Evolutionary conservation across 2,797 vertebrate species (phyloP).

Genomic region (Miichthys miiuy): DNA sequence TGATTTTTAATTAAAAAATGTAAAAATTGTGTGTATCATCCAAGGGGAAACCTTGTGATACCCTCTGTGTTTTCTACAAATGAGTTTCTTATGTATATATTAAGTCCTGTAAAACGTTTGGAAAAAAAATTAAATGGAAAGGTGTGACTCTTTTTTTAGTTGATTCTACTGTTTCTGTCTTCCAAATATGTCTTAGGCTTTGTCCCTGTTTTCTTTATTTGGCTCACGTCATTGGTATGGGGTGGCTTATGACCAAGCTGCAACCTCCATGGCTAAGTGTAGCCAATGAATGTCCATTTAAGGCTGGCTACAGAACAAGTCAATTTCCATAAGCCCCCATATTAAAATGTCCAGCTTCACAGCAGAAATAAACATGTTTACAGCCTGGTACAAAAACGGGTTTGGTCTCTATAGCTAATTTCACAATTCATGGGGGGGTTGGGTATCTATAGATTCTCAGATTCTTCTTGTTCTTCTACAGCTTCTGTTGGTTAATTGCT

Average conservation of each 20-base stretch:
- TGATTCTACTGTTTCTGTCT: not conserved
- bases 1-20: constrained; percentile 26
- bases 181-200: not conserved
- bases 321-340: too few species aligned
- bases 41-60: constrained; percentile 18
- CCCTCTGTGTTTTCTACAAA: constrained; percentile 5
- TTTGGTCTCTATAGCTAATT: too few species aligned
- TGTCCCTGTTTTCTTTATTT: not conserved
- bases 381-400: too few species aligned
- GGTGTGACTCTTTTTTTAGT: not conserved
- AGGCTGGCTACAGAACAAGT: too few species aligned
- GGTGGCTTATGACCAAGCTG: not conserved
- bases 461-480: not conserved
- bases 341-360: too few species aligned
- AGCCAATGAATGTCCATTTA: too few species aligned
- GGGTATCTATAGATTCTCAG: not conserved
- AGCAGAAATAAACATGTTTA: too few species aligned
- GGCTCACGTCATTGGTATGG: not conserved
- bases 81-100: not conserved
- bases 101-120: not conserved
- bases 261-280: too few species aligned
- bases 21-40: constrained; percentile 36
- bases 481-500: not conserved
- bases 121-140: not conserved
- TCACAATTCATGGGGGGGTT: too few species aligned